Base-by-base conservation (phyloP, 1,140 invertebrate genomes). In the Tetraneura akinire region DNA sequence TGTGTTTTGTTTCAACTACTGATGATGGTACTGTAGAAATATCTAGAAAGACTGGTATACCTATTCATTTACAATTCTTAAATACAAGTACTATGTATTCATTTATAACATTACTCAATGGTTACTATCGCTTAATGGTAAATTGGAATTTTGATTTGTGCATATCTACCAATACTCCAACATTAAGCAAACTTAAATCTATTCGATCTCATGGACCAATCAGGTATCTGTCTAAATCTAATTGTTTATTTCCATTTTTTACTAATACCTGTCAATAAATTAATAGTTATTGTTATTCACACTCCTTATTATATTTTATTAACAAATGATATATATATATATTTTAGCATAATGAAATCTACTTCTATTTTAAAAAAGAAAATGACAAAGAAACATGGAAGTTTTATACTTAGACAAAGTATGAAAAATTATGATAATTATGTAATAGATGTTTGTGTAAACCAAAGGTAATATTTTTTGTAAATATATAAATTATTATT, bases 81-180 rank as follows among this genome's bases (percentile, higher is more conserved):
- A 87, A 87, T 16, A 85, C 88, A 64, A 83, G 86, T 66, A 84
- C 89, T 42, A 87, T 94, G 82, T 88, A 90, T 62, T 95, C 94
- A 0, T 96, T 96, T 86, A 91, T 96, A 68, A 93, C 93, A 68
- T 87, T 91, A 21, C 85, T 96, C 74, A 92, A 95, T 87, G 94
- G 94, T 71, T 97, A 97, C 86, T 96, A 96, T 84, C 90, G 95
- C 83, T 87, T 96, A 70, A 91, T 91, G 80, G 90, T 91, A 29
- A 96, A 94, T 86, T 96, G 94, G 94, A 96, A 91, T 37, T 94
- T 94, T 84, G 94, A 96, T 87, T 86, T 96, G 60, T 96, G 94
- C 84, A 90, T 90, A 84, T 91, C 94, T 82, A 88, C 94, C 55
- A 85, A 88, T 73, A 93, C 93, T 4, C 94, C 94, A 29, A 93